Evolutionary conservation across 2,797 vertebrate species (phyloP).

Genomic region (Catostomus latipinnis): DNA sequence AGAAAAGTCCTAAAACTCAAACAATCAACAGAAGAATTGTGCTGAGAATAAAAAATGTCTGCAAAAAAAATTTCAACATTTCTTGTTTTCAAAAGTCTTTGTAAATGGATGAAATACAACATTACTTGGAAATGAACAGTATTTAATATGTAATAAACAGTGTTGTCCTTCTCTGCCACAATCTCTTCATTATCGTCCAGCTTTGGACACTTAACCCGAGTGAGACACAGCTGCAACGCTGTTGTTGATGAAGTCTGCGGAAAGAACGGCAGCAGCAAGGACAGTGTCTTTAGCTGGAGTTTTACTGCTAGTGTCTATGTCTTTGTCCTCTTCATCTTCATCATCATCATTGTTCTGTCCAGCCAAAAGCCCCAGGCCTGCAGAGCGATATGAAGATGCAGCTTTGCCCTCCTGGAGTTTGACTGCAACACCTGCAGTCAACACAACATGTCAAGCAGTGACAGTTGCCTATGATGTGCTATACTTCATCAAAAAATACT

Average conservation of each 20-base stretch:
- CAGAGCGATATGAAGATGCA: constrained; percentile 48
- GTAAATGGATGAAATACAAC: no score
- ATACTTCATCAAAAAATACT: no score
- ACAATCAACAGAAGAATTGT: no score
- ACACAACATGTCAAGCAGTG: no score
- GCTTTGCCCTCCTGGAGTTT: constrained; percentile 73
- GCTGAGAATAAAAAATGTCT: no score
- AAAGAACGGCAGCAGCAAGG: constrained; percentile 58
- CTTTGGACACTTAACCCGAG: constrained; percentile 91
- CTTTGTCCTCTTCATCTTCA: constrained; percentile 41
- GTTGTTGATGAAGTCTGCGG: constrained; percentile 85
- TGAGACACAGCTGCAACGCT: constrained; percentile 81
- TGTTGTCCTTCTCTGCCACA: constrained; percentile 80
- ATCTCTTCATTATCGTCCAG: constrained; percentile 81
- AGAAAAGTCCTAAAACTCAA: no score
- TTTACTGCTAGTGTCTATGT: constrained; percentile 53
- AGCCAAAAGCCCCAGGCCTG: constrained; percentile 77
- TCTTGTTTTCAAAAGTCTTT: no score
- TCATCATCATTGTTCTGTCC: constrained; percentile 78
- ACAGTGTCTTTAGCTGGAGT: constrained; percentile 49
- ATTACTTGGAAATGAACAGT: no score
- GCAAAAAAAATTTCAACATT: no score
- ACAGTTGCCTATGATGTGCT: no score
- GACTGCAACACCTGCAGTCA: constrained; percentile 64
- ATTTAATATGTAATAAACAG: no score